phyloP scores from a whole-genome alignment of 2,888 invertebrate genomes.

The Alloscopus bannaensis region DNA sequence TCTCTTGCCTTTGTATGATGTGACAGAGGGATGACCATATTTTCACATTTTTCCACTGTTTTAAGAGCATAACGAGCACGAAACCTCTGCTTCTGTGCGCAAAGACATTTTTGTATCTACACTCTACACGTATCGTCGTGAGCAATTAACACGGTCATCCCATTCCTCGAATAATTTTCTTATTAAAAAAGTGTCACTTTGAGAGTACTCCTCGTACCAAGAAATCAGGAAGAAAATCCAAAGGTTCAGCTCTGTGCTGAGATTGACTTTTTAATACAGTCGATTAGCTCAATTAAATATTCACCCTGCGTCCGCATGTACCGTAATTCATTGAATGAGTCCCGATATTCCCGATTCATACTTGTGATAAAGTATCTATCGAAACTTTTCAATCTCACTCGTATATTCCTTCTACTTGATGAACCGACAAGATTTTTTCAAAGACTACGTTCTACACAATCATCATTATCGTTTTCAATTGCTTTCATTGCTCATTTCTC shows the following conservation, averaged over 20 bases:
- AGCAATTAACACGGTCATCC: no score
- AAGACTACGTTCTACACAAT: no score
- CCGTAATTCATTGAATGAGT: constrained; percentile 35
- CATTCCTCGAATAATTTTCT: no score
- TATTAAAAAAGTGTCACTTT: no score
- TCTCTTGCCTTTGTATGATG: constrained; percentile 18
- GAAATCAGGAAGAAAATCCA: constrained; percentile 3
- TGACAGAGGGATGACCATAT: constrained; percentile 52
- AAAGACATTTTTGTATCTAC: no score
- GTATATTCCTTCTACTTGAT: no score
- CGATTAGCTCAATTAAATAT: constrained; percentile 54
- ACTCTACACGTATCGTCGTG: no score
- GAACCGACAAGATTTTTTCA: no score
- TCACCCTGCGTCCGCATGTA: constrained; percentile 36
- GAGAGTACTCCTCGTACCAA: not conserved
- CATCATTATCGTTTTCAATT: constrained; percentile 48
- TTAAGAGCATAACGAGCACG: not conserved
- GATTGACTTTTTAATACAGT: constrained; percentile 23
- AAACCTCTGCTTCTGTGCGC: no score
- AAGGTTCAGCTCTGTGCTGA: no score
- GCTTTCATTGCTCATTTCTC: constrained; percentile 27
- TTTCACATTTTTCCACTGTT: not conserved
- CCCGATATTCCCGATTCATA: constrained; percentile 18
- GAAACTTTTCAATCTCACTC: constrained; percentile 14
- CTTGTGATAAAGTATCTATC: constrained; percentile 13